Base-by-base conservation (phyloP, 1,140 invertebrate genomes). In the Phenacoccus solenopsis region DNA sequence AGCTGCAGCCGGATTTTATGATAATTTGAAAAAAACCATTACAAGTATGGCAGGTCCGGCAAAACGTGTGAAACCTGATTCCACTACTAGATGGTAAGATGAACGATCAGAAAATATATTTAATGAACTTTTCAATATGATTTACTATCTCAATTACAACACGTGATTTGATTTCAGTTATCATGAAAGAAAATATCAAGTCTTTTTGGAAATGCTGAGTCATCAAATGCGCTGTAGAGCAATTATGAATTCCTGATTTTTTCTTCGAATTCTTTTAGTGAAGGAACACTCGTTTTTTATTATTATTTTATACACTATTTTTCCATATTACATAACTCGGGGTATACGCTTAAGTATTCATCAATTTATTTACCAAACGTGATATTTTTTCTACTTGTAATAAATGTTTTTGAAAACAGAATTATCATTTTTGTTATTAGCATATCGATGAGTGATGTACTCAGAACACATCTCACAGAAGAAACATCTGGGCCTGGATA, bases 101-200 rank as follows among this genome's bases (percentile, higher is more conserved):
- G 68, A 64, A 67, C 38, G 25, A 20, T 25, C 16, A 16, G 30
- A 70, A 21, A 57, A 67, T 27, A n/a, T 1, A 56, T 25, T n/a
- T 49, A 27, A 59, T 28, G 22, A 16, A 22, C 4, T 10, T n/a
- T 1, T 27, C 13, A 4, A 9, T 12, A 28, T 28, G n/a, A 10
- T n/a, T 28, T 25, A n/a, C n/a, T 21, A 13, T 30, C 25, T 69
- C 0, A 57, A 7, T 35, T 12, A 49, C 30, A 49, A 25, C 28
- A 49, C 10, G 21, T 25, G 24, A 28, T 57, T 30, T 69, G 69
- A 28, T 80, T 84, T 59, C 74, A 86, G 85, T 70, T 87, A 85
- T 78, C 92, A 96, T 77, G 81, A 87, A 70, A 87, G 84, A 74
- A 95, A 95, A 77, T 95, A 91, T 78, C 78, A 80, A 76, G 90